Percentiles rank a stretch among this genome's conserved stretches.
phyloP scores from a whole-genome alignment of 1,140 invertebrate genomes.

The Leptopilina clavipes region DNA sequence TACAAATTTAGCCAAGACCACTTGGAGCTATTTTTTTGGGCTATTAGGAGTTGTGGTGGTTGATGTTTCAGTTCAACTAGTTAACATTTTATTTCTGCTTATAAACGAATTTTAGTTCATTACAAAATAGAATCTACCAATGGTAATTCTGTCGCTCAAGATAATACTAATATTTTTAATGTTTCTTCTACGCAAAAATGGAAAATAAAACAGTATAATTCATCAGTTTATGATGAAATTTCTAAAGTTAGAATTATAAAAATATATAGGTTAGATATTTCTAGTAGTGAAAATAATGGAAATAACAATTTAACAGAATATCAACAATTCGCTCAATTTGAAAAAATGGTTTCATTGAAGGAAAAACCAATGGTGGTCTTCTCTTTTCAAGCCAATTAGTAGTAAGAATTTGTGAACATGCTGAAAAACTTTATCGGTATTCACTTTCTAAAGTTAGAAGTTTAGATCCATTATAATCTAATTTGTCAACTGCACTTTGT shows the following conservation, averaged over 20 bases:
- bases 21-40: constrained; percentile 52
- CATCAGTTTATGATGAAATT: neutral
- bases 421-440: no score
- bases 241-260: neutral
- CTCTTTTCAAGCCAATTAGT: no score
- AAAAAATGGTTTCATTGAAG: no score
- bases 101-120: constrained; percentile 46
- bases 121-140: constrained; percentile 44
- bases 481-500: no score
- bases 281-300: no score
- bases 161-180: neutral
- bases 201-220: neutral
- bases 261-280: no score
- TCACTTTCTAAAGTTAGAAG: no score
- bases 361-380: no score
- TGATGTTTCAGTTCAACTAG: constrained; percentile 52
- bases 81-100: constrained; percentile 49
- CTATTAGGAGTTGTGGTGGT: constrained; percentile 47
- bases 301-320: no score
- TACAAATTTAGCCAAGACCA: constrained; percentile 54
- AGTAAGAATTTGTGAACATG: no score
- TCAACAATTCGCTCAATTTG: no score
- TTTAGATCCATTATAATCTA: no score
- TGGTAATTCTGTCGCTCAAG: constrained; percentile 46
- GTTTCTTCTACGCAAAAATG: neutral